Evolutionary conservation across 2,797 vertebrate genomes (phyloP).

Genomic region (Falco columbarius): DNA sequence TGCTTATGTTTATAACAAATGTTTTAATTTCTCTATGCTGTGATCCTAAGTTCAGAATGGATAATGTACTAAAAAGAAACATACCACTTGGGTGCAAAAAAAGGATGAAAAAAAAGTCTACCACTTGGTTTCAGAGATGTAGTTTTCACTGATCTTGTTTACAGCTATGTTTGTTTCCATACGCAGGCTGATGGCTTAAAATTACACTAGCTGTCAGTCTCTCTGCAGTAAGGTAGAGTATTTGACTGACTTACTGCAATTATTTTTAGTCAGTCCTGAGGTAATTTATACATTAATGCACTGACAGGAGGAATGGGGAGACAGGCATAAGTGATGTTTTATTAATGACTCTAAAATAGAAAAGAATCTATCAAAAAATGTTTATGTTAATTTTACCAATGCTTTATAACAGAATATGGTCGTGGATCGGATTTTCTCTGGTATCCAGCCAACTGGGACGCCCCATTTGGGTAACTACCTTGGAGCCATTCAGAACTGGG

Average conservation of each 20-base stretch:
- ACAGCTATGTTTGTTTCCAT: neutral
- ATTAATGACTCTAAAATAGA: neutral
- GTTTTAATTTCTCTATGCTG: neutral
- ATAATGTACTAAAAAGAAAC: neutral
- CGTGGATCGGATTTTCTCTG: conserved; percentile 85
- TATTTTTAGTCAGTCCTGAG: neutral
- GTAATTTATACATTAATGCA: neutral
- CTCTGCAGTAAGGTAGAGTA: neutral
- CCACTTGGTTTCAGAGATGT: neutral
- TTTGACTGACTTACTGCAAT: neutral
- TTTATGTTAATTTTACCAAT: neutral
- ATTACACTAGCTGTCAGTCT: neutral
- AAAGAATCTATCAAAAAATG: neutral
- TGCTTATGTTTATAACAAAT: neutral
- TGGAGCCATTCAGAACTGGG: conserved; percentile 93
- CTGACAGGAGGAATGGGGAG: neutral
- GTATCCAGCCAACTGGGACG: conserved; percentile 93
- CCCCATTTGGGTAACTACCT: conserved; percentile 95
- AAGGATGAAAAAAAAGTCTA: neutral
- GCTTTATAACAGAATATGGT: conserved; percentile 66
- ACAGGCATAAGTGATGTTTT: neutral
- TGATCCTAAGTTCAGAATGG: neutral
- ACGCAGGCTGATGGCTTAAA: neutral
- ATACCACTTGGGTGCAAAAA: neutral
- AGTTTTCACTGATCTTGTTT: neutral